Percentiles rank a stretch among this genome's conserved stretches.
These are phyloP conservation scores for Eupsilia transversa DNA, from an alignment of 2,888 invertebrate species.

Conservation along the genomic window DNA sequence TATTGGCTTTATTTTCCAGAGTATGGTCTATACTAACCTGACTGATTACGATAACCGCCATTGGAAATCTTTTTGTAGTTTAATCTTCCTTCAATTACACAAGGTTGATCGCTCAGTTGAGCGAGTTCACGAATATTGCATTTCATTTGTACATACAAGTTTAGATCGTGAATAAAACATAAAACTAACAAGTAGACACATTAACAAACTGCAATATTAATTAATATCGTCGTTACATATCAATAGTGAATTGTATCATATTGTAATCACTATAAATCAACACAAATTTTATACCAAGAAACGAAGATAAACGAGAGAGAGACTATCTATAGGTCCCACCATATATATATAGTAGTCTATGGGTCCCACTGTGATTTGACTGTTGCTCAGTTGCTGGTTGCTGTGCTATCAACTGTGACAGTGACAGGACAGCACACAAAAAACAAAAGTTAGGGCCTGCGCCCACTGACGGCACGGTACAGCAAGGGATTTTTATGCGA, in stretches of 20 bases:
- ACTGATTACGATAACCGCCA: slow-evolving; percentile 89
- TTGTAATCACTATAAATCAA: slow-evolving; percentile 7
- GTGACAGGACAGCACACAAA: too few relatives aligned
- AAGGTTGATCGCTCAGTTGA: slow-evolving; percentile 91
- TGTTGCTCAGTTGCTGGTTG: too few relatives aligned
- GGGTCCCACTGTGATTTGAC: too few relatives aligned
- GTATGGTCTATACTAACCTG: slow-evolving; percentile 76
- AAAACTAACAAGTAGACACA: slow-evolving; percentile 22
- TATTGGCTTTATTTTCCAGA: neutral
- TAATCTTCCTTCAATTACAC: slow-evolving; percentile 93
- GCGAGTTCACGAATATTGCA: slow-evolving; percentile 93
- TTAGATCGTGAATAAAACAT: slow-evolving; percentile 19
- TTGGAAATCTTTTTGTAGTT: slow-evolving; percentile 92
- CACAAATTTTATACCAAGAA: slow-evolving; percentile 11
- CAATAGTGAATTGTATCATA: neutral
- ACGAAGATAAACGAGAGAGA: too few relatives aligned
- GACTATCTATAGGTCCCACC: too few relatives aligned
- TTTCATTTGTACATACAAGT: slow-evolving; percentile 90
- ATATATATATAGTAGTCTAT: too few relatives aligned
- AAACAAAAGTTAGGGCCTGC: too few relatives aligned
- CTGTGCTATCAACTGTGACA: too few relatives aligned
- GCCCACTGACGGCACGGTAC: too few relatives aligned
- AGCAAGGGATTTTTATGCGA: too few relatives aligned
- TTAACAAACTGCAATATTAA: slow-evolving; percentile 14
- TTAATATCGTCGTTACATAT: slow-evolving; percentile 8